phyloP scores from a whole-genome alignment of 2,113 vertebrate species.

The Cromileptes altivelis region DNA sequence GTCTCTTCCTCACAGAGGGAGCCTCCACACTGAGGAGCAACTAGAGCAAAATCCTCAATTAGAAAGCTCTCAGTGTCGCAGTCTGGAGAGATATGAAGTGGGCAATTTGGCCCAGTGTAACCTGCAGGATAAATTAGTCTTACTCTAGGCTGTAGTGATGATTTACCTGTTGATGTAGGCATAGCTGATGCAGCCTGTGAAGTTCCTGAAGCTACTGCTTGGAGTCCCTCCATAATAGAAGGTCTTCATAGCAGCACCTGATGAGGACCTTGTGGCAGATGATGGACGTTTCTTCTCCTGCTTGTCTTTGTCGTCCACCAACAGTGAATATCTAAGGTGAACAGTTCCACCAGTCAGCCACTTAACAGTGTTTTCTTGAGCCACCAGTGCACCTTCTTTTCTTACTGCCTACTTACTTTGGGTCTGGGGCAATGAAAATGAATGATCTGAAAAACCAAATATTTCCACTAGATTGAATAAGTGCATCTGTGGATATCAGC shows the following conservation, averaged over 20 bases:
- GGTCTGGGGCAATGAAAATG: too few species aligned
- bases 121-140: not conserved
- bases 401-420: not conserved
- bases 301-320: slow-evolving; percentile 92
- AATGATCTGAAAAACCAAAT: too few species aligned
- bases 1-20: not conserved
- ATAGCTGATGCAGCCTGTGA: slow-evolving; percentile 96
- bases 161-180: slow-evolving; percentile 94
- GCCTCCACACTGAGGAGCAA: not conserved
- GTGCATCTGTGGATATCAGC: too few species aligned
- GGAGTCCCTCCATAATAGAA: slow-evolving; percentile 95
- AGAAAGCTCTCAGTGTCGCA: not conserved
- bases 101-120: not conserved
- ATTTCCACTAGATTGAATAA: too few species aligned
- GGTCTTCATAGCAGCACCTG: slow-evolving; percentile 71
- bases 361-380: not conserved
- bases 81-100: not conserved
- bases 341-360: slow-evolving; percentile 9
- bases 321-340: slow-evolving; percentile 88
- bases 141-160: not conserved
- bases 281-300: slow-evolving; percentile 84
- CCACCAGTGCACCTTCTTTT: not conserved
- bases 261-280: slow-evolving; percentile 57
- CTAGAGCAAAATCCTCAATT: not conserved
- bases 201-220: slow-evolving; percentile 89